A percentile compares a stretch with the other conserved stretches of the same genome.
phyloP scores from a whole-genome alignment of 1,140 invertebrate species.

The Plutomurus gul region DNA sequence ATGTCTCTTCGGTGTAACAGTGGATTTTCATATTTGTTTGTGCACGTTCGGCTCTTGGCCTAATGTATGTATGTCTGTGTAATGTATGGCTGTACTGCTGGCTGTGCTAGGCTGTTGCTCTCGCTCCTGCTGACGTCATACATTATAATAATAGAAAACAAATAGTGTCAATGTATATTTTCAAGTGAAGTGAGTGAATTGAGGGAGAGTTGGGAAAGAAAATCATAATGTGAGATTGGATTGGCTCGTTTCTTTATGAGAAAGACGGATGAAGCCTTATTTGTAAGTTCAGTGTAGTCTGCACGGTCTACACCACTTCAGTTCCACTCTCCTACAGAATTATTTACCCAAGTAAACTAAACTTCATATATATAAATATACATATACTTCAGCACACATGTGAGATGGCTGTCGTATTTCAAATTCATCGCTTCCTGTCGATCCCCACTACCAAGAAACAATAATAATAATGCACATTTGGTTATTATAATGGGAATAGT shows the following conservation, averaged over 20 bases:
- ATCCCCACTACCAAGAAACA: too few relatives aligned
- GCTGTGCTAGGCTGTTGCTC: background rate
- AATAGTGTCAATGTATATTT: conserved; percentile 40
- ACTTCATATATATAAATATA: too few relatives aligned
- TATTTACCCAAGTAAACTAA: background rate
- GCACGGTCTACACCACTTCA: too few relatives aligned
- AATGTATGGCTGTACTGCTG: background rate
- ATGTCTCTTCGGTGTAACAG: too few relatives aligned
- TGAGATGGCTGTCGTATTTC: too few relatives aligned
- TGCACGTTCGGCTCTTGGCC: background rate
- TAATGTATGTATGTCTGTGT: background rate
- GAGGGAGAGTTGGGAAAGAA: background rate
- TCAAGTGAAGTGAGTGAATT: conserved; percentile 16
- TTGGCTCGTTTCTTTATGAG: conserved; percentile 3
- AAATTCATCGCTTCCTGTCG: too few relatives aligned
- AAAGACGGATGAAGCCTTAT: background rate
- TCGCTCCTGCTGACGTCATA: background rate
- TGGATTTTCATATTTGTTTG: conserved; percentile 10
- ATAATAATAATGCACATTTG: too few relatives aligned
- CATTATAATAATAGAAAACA: conserved; percentile 43
- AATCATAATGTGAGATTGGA: conserved; percentile 26
- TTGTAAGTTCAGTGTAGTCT: background rate
- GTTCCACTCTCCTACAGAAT: background rate
- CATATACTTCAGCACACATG: too few relatives aligned
- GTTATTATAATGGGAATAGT: too few relatives aligned